Base-by-base conservation (phyloP, 2,113 vertebrate genomes). In the Onychostruthus taczanowskii region DNA sequence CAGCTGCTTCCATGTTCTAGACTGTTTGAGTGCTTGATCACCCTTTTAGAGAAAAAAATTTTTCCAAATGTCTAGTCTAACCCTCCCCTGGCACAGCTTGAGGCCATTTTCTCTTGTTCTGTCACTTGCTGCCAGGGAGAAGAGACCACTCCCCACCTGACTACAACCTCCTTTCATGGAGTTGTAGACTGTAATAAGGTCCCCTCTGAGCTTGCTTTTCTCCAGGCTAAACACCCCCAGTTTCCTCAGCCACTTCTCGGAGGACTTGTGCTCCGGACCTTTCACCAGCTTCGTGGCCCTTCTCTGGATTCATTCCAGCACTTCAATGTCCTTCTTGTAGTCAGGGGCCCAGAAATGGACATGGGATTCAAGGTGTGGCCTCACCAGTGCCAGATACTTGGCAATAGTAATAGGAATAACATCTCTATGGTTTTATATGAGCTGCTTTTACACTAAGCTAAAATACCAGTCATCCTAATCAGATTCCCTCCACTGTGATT, bases 331-430 rank as follows among this genome's bases (percentile, higher is more conserved):
- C 11, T 49, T 31, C 17, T 23, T 74, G 39, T 39, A 68, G 8
- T 30, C 9, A 72, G 31, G 4, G 28, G 26, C 15, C 47, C 44
- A 52, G 43, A 80, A 69, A 23, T 69, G 67, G n/a, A 46, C 13
- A 43, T 5, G 7, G 23, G 8, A 30, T 13, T 63, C 0, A 0
- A 64, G 14, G 2, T 83, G 35, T 1, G 1, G 16, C 17, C 33
- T 88, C 58, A 79, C 17, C n/a, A 53, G 24, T 41, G n/a, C 37
- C 10, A 0, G 31, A 10, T 52, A 41, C 10, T 78, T 8, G 1
- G 11, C 59, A 52, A 23, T 5, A 39, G 9, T 14, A 63, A 53
- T 10, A 77, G 44, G 13, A 93, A 10, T 67, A 39, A 11, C 27
- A 13, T 58, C 7, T 41, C 11, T 35, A 0, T 77, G 43, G 50